Conservation (phyloP, 2,888 invertebrate genomes). For the Pseudanteris insignis region DNA sequence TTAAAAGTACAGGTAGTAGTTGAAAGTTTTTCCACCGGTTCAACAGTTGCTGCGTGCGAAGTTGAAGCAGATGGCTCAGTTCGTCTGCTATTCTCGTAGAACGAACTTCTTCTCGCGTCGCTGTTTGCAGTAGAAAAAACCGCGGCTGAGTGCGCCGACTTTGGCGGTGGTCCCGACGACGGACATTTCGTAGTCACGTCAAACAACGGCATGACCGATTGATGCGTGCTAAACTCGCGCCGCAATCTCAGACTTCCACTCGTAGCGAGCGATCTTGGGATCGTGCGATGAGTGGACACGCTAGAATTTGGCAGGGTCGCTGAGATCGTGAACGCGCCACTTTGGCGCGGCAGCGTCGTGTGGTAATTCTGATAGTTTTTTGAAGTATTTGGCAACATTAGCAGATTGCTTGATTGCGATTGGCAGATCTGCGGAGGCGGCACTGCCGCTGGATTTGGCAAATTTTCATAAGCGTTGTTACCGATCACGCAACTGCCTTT, state of each 20-base stretch:
- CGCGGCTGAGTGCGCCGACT: slow-evolving; percentile 47
- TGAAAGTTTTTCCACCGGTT: slow-evolving; percentile 46
- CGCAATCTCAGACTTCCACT: slow-evolving; percentile 56
- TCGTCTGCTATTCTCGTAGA: slow-evolving; percentile 56
- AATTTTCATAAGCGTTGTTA: slow-evolving; percentile 60
- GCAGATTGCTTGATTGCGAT: slow-evolving; percentile 47
- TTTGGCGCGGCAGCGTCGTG: slow-evolving; percentile 64
- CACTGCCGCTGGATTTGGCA: slow-evolving; percentile 52
- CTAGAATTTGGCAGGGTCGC: slow-evolving; percentile 62
- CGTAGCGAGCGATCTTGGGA: slow-evolving; percentile 68
- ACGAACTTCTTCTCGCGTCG: slow-evolving; percentile 52
- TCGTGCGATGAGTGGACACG: slow-evolving; percentile 69
- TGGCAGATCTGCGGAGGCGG: slow-evolving; percentile 21
- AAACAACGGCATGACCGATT: slow-evolving; percentile 55
- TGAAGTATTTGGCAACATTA: slow-evolving; percentile 64
- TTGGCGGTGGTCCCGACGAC: slow-evolving; percentile 51
- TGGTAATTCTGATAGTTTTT: slow-evolving; percentile 69
- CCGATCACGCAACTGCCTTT: slow-evolving; percentile 58
- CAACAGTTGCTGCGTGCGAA: slow-evolving; percentile 44
- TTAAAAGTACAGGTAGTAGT: slow-evolving; percentile 47
- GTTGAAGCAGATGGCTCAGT: slow-evolving; percentile 47
- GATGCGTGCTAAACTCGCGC: slow-evolving; percentile 58
- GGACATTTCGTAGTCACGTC: slow-evolving; percentile 52
- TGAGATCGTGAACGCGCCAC: slow-evolving; percentile 63
- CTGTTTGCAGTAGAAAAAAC: slow-evolving; percentile 47